Percentiles rank a stretch among this genome's conserved stretches.
phyloP scores from a whole-genome alignment of 2,797 vertebrate genomes.

The Channallabes apus region DNA sequence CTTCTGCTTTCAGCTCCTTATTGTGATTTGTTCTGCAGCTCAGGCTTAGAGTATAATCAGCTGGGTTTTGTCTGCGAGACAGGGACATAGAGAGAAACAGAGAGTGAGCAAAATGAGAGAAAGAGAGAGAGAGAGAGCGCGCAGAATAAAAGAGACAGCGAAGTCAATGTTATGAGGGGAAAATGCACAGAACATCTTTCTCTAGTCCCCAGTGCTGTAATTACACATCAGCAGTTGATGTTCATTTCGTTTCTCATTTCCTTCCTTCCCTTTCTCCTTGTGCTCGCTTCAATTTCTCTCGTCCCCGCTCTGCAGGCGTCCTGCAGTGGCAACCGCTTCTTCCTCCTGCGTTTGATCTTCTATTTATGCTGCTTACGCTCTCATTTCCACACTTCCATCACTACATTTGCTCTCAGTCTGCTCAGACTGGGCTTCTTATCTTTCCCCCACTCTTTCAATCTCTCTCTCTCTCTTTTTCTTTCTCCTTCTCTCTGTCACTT shows the following conservation, averaged over 20 bases:
- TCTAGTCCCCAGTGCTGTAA: constrained; percentile 46
- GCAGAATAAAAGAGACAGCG: constrained; percentile 51
- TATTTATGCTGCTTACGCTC: constrained; percentile 50
- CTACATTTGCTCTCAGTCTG: constrained; percentile 52
- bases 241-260: constrained; percentile 35
- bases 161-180: constrained; percentile 52
- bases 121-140: background rate
- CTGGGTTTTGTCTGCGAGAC: constrained; percentile 63
- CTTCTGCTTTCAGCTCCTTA: constrained; percentile 60
- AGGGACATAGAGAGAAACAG: background rate
- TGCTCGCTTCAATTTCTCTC: constrained; percentile 20
- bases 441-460: background rate
- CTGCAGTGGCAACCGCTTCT: constrained; percentile 25
- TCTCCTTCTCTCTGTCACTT: background rate
- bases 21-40: constrained; percentile 84
- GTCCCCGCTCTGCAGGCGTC: constrained; percentile 6
- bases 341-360: constrained; percentile 43
- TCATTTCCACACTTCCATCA: constrained; percentile 53
- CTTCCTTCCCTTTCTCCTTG: constrained; percentile 41
- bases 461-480: constrained; percentile 7
- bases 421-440: constrained; percentile 48
- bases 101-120: constrained; percentile 8
- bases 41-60: constrained; percentile 76
- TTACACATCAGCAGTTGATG: constrained; percentile 48
- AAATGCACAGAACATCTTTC: constrained; percentile 45